phyloP scores from a whole-genome alignment of 1,140 invertebrate species.

The Procambarus virginalis region DNA sequence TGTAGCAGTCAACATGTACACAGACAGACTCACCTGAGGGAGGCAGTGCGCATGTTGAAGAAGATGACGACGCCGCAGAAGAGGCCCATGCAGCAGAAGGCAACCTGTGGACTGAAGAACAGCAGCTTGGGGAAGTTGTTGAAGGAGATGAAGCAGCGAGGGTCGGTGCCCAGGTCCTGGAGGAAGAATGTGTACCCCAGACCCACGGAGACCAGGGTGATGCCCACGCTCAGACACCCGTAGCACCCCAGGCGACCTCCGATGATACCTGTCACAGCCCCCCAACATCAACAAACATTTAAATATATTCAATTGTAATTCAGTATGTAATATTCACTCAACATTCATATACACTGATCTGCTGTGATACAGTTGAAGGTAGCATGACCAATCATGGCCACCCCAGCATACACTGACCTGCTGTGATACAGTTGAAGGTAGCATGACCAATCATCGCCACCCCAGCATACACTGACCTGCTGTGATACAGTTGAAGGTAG shows the following conservation, averaged over 20 bases:
- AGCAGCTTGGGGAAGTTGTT: slow-evolving; percentile 41
- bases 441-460: slow-evolving; percentile 71
- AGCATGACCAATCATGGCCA: slow-evolving; percentile 71
- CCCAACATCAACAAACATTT: too few species aligned
- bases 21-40: slow-evolving; percentile 35
- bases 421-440: slow-evolving; percentile 71
- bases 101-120: slow-evolving; percentile 55
- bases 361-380: slow-evolving; percentile 71
- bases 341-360: slow-evolving; percentile 14
- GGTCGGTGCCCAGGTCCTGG: slow-evolving; percentile 66
- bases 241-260: slow-evolving; percentile 71
- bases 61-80: slow-evolving; percentile 64
- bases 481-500: slow-evolving; percentile 72
- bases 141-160: slow-evolving; percentile 68
- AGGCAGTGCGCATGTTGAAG: slow-evolving; percentile 57
- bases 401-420: slow-evolving; percentile 62
- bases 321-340: too few species aligned
- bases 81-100: slow-evolving; percentile 42
- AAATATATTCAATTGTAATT: too few species aligned
- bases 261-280: slow-evolving; percentile 67
- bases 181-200: slow-evolving; percentile 45
- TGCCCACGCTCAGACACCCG: slow-evolving; percentile 71
- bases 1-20: too few species aligned
- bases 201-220: slow-evolving; percentile 60
- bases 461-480: slow-evolving; percentile 62